Base-by-base conservation (phyloP, 2,888 invertebrate species). In the Nematopogon swammerdamellus region DNA sequence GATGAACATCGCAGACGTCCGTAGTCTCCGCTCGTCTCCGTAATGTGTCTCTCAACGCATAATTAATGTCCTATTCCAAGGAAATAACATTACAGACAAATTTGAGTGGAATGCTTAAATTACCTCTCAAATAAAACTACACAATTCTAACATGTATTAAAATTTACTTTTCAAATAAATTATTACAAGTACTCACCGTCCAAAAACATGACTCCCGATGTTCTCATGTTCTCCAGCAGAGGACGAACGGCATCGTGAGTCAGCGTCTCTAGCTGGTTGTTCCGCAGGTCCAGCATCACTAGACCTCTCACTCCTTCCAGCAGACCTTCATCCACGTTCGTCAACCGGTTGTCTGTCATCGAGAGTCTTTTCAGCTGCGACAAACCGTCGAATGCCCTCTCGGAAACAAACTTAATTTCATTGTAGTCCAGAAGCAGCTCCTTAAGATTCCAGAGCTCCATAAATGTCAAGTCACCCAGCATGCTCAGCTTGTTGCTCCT, bases 391-490 rank as follows among this genome's bases (percentile, higher is more conserved):
- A 93, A 85, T 18, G 92, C 91, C 54, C 88, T 84, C 62, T 88
- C 87, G 47, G 88, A 87, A 54, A 93, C 84, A 64, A 85, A 85
- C 73, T 85, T 85, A 63, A 89, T 82, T 62, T 82, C 82, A 70
- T 88, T 88, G 63, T 86, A 83, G 67, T 88, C 88, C 59, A 91
- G 70, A 50, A 86, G 82, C 56, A 91, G 75, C 60, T 89, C 88
- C 56, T 83, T 82, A 49, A 91, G 72, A 62, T 86, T 86, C 77
- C 89, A 88, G 68, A 91, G 77, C 67, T 92, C 91, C 4, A 87
- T 83, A 72, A 93, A 93, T 47, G 88, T 89, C 55, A 87, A 83
- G 60, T 91, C 91, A 18, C 89, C 89, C 56, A 93, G 82, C 80
- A 88, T 88, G 54, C 86, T 84, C 59, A 93, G 82, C 65, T 85